Conservation (phyloP, 2,113 vertebrate genomes). For the Pelobates fuscus region DNA sequence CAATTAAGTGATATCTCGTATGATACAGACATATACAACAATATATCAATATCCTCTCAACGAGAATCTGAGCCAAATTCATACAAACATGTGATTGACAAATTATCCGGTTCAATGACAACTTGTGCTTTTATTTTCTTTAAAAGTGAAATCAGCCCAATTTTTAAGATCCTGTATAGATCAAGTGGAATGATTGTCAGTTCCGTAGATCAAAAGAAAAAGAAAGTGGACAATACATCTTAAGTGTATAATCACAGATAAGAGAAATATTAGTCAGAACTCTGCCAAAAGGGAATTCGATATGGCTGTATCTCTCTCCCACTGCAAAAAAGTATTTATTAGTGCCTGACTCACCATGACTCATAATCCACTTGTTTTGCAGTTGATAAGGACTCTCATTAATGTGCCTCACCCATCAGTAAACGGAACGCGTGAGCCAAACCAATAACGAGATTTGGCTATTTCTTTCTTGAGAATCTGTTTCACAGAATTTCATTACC, state of each 20-base stretch:
- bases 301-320: neutral
- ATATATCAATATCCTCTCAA: too few species aligned
- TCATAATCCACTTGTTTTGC: slow-evolving; percentile 7
- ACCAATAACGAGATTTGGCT: neutral
- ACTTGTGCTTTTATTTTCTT: too few species aligned
- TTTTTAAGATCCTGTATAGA: neutral
- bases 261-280: slow-evolving; percentile 16
- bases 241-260: neutral
- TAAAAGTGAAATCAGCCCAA: too few species aligned
- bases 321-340: neutral
- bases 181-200: neutral
- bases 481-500: neutral
- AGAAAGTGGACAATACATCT: neutral
- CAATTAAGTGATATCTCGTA: too few species aligned
- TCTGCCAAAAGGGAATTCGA: neutral
- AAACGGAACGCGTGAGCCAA: neutral
- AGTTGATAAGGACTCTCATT: neutral
- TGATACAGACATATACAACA: too few species aligned
- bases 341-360: slow-evolving; percentile 10
- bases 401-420: neutral
- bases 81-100: too few species aligned
- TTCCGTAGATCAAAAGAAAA: neutral
- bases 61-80: too few species aligned
- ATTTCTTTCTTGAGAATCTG: neutral
- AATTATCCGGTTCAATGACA: too few species aligned